phyloP scores from a whole-genome alignment of 1,140 invertebrate species.

The Dreissena polymorpha region DNA sequence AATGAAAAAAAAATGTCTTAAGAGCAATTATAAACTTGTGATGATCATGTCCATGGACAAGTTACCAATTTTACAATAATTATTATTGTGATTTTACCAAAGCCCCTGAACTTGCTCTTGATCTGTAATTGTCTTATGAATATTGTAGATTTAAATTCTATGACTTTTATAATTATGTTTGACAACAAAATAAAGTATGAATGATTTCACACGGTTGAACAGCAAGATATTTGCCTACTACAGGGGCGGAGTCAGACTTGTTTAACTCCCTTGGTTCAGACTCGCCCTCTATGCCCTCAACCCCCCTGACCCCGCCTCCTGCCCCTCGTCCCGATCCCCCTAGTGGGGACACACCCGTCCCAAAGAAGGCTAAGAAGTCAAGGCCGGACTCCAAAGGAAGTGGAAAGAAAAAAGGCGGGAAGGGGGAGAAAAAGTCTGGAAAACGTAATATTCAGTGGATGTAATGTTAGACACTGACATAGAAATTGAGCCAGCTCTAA shows the following conservation, averaged over 20 bases:
- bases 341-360: not conserved
- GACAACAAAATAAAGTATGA: too few relatives aligned
- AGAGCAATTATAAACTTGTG: too few relatives aligned
- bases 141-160: too few relatives aligned
- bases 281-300: conserved; percentile 8
- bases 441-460: conserved; percentile 46
- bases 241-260: conserved; percentile 48
- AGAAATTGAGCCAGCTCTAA: too few relatives aligned
- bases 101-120: too few relatives aligned
- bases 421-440: conserved; percentile 35
- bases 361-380: conserved; percentile 16
- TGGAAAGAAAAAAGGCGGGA: conserved; percentile 47
- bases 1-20: too few relatives aligned
- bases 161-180: too few relatives aligned
- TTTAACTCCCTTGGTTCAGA: conserved; percentile 19
- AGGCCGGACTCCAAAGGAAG: conserved; percentile 26
- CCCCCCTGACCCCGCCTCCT: conserved; percentile 42
- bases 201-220: not conserved
- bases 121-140: too few relatives aligned
- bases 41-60: too few relatives aligned
- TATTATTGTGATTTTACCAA: too few relatives aligned
- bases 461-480: not conserved
- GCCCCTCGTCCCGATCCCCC: conserved; percentile 33
- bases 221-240: not conserved
- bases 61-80: too few relatives aligned